Evolutionary conservation across 2,888 invertebrate species (phyloP).

Genomic region (Allygus modestus): DNA sequence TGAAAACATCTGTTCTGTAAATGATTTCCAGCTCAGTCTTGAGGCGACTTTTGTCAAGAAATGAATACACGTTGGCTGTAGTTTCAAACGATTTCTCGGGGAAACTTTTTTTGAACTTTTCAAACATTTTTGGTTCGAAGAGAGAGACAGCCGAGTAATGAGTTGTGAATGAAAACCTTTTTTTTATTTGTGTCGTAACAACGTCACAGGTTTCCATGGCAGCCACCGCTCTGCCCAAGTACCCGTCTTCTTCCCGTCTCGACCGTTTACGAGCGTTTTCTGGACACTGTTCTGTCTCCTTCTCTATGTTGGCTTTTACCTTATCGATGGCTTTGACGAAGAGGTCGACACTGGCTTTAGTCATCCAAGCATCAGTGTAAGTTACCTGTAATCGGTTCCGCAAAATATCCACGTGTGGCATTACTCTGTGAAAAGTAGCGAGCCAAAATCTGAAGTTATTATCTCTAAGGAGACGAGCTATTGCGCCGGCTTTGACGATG

Average conservation of each 20-base stretch:
- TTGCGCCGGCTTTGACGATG: constrained; percentile 54
- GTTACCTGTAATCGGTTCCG: constrained; percentile 66
- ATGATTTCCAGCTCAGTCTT: constrained; percentile 35
- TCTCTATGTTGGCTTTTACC: neutral
- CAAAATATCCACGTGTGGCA: constrained; percentile 70
- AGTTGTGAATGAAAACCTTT: neutral
- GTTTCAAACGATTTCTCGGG: neutral
- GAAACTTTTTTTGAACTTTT: neutral
- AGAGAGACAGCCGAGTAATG: constrained; percentile 1
- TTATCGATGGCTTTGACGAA: constrained; percentile 18
- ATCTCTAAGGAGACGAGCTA: constrained; percentile 58
- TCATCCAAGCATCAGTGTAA: constrained; percentile 19
- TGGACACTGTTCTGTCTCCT: neutral
- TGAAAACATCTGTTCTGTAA: constrained; percentile 30
- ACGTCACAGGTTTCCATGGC: constrained; percentile 27
- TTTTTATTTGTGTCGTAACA: neutral
- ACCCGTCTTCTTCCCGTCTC: neutral
- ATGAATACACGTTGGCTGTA: neutral
- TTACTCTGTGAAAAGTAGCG: constrained; percentile 69
- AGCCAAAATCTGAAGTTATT: constrained; percentile 70
- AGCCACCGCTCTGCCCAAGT: neutral
- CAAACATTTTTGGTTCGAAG: neutral
- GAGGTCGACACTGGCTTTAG: neutral
- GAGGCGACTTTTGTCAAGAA: neutral
- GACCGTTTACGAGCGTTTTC: neutral